Percentiles rank a stretch among this genome's conserved stretches.
Evolutionary conservation across 2,797 vertebrate species (phyloP).

Genomic region (Sebastes diaconus): DNA sequence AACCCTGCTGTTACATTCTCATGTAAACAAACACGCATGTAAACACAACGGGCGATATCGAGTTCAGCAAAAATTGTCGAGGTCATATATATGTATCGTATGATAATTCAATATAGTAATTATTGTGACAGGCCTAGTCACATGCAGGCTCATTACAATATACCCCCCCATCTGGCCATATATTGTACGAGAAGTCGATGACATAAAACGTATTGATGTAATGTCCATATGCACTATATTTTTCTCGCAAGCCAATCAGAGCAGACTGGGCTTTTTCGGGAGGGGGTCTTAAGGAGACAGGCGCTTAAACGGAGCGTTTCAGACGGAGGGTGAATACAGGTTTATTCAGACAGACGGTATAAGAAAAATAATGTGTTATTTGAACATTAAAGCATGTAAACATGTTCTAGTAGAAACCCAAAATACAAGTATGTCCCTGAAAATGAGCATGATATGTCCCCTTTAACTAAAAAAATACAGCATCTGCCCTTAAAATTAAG

Average conservation of each 20-base stretch:
- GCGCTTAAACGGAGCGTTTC: not conserved
- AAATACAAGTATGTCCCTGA: not conserved
- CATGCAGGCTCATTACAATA: no score
- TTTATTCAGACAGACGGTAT: not conserved
- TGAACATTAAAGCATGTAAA: not conserved
- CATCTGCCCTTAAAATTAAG: not conserved
- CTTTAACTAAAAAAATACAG: not conserved
- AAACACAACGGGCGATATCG: no score
- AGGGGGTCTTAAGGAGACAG: not conserved
- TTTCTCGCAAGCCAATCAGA: not conserved
- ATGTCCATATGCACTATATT: not conserved
- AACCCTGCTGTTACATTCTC: not conserved
- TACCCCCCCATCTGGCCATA: no score
- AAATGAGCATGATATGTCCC: not conserved
- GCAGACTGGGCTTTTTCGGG: not conserved
- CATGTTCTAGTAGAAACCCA: not conserved
- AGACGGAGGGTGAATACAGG: no score
- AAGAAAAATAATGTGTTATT: not conserved
- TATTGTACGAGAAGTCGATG: no score
- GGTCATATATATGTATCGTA: not conserved
- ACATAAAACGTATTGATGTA: no score
- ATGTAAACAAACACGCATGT: not conserved
- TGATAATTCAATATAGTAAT: not conserved
- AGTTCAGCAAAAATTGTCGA: not conserved
- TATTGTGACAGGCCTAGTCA: not conserved